phyloP scores from a whole-genome alignment of 2,888 invertebrate species.

The Hydrotaea diabolus region DNA sequence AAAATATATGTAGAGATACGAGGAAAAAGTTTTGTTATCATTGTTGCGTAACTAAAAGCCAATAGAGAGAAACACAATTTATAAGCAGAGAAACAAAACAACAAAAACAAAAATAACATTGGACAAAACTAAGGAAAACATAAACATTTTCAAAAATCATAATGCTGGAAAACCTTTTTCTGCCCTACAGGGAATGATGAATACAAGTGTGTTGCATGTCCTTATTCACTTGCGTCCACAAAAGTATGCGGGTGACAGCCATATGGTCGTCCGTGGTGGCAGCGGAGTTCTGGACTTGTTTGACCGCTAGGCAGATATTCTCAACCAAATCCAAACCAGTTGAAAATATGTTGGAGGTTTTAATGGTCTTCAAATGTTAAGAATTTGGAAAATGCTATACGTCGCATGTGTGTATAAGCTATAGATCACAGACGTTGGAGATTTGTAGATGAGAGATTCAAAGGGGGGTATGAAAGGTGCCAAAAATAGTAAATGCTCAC shows the following conservation, averaged over 20 bases:
- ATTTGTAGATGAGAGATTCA: too few species aligned
- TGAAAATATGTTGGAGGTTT: too few species aligned
- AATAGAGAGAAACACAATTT: slow-evolving; percentile 54
- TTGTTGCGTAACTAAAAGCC: slow-evolving; percentile 64
- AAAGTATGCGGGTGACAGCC: not conserved
- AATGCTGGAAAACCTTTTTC: slow-evolving; percentile 20
- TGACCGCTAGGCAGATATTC: not conserved
- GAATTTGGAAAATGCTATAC: too few species aligned
- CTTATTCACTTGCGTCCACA: not conserved
- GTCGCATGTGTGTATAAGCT: too few species aligned
- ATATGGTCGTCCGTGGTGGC: not conserved
- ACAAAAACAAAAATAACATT: not conserved
- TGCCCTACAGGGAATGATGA: not conserved
- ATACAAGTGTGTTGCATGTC: not conserved
- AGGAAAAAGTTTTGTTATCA: slow-evolving; percentile 48
- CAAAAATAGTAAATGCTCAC: too few species aligned
- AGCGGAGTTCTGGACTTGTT: not conserved
- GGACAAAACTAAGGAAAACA: slow-evolving; percentile 36
- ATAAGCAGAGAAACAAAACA: too few species aligned
- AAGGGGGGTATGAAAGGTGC: too few species aligned
- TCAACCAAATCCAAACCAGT: too few species aligned
- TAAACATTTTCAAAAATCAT: slow-evolving; percentile 46
- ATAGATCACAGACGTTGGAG: too few species aligned
- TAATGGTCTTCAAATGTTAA: too few species aligned
- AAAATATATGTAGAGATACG: not conserved